Conservation (phyloP, 2,797 vertebrate genomes). For the Clamator glandarius region DNA sequence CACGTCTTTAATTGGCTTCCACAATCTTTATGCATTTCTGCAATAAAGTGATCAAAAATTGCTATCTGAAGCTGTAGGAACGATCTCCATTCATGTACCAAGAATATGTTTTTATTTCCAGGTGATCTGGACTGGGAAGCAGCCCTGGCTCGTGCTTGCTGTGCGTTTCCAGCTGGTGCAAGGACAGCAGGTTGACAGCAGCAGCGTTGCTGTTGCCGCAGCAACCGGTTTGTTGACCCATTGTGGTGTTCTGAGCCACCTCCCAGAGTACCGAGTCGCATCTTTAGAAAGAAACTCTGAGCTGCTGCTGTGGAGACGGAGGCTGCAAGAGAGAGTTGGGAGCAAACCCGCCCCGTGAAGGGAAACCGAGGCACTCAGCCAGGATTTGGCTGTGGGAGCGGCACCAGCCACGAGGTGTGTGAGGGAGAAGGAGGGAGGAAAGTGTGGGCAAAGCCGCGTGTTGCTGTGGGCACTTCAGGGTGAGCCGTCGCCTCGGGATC, state of each 20-base stretch:
- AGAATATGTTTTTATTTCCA: rapidly evolving
- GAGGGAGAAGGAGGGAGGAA: not conserved
- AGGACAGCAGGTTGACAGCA: not conserved
- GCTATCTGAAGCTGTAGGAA: not conserved
- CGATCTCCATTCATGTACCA: not conserved
- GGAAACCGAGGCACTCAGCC: not conserved
- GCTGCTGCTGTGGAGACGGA: not conserved
- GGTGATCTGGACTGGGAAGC: not conserved
- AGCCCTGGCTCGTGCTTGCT: not conserved
- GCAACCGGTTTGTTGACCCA: conserved; percentile 13
- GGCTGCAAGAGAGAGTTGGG: not conserved
- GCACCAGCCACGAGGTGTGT: not conserved
- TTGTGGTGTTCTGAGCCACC: not conserved
- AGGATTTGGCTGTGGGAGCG: not conserved
- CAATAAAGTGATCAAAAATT: not conserved
- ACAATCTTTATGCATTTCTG: not conserved
- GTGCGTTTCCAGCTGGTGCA: not conserved
- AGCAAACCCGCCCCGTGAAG: not conserved
- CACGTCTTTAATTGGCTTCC: not conserved
- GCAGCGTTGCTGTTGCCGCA: not conserved
- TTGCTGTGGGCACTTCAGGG: not conserved
- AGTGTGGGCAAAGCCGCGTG: not conserved
- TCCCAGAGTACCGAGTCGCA: not conserved
- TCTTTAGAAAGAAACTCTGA: not conserved
- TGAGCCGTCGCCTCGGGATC: not conserved